A percentile compares a stretch with the other conserved stretches of the same genome.
Evolutionary conservation across 2,888 invertebrate genomes (phyloP).

Genomic region (Erebia ligea): DNA sequence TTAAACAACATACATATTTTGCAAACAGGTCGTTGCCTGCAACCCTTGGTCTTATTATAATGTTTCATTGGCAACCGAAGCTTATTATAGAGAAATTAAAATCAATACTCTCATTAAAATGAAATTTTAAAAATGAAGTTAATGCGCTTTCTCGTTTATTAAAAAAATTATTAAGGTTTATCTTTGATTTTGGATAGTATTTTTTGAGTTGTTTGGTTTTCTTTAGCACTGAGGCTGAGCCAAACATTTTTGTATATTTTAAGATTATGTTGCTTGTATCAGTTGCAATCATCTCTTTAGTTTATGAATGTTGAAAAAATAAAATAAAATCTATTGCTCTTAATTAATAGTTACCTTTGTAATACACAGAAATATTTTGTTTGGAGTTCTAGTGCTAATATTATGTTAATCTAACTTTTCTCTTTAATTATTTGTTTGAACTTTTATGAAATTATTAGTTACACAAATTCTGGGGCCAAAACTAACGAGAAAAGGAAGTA

Average conservation of each 20-base stretch:
- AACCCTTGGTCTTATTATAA: conserved; percentile 33
- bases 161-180: conserved; percentile 55
- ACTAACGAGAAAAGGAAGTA: conserved; percentile 74
- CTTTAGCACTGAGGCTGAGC: conserved; percentile 42
- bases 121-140: conserved; percentile 65
- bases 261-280: conserved; percentile 27
- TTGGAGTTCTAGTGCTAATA: not conserved
- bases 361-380: conserved; percentile 21
- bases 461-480: conserved; percentile 77
- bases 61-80: conserved; percentile 8
- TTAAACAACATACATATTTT: not conserved
- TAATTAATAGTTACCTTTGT: conserved; percentile 39
- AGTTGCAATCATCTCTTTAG: conserved; percentile 35
- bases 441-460: conserved; percentile 51
- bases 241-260: conserved; percentile 25
- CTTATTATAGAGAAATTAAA: conserved; percentile 14
- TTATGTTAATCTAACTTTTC: not conserved
- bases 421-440: conserved; percentile 30
- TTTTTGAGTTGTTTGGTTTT: conserved; percentile 41
- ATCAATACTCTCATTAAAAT: conserved; percentile 23
- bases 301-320: conserved; percentile 38
- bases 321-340: conserved; percentile 33
- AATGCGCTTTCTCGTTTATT: conserved; percentile 51
- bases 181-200: conserved; percentile 45
- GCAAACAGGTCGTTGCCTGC: conserved; percentile 6